Evolutionary conservation across 2,888 invertebrate species (phyloP), one percentile per base, ranked within the genome.

Genomic region (Griposia aprilina): DNA sequence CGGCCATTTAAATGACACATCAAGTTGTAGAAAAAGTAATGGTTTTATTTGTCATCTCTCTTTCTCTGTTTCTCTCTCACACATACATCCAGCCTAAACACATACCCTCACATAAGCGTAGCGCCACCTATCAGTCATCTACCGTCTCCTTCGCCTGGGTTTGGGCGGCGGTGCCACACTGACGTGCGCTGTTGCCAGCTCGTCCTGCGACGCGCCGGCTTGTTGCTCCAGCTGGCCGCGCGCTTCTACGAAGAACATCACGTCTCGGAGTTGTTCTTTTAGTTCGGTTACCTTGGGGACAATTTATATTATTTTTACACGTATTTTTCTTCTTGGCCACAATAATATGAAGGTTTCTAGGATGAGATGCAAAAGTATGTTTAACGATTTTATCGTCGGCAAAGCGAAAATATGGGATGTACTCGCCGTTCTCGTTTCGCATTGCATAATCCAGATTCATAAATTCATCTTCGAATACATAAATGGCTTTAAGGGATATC

Each of bases 231-330:
- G 91, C 89, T 93, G 91, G 0, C 92, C 94, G 67, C 96, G 98
- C 1, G 99, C 99, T 88, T 99, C 99, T 90, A 99, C 97, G 94
- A 98, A 99, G 96, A 99, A 99, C 99, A 99, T 99, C 70, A 99
- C 97, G 97, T 99, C 99, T 57, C 99, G 97, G 15, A 99, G 97
- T 97, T 99, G 99, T 90, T 99, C 99, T 87, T 98, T 98, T 52
- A 99, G 97, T 36, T 99, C 99, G 0, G 95, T 88, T n/a, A 99
- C 97, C 97, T 74, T 59, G 2, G 23, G 15, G 23, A 36, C 20
- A 62, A 36, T 36, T 6, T 5, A 36, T 36, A 20, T 36, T 62
- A 10, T 60, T 30, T 20, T 7, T 20, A 59, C 1, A 59, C 7
- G 0, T 59, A 57, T 6, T 26, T 59, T 59, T 30, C 26, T 0